A percentile compares a stretch with the other conserved stretches of the same genome.
Evolutionary conservation across 2,888 invertebrate species (phyloP).

Genomic region (Gortyna flavago): DNA sequence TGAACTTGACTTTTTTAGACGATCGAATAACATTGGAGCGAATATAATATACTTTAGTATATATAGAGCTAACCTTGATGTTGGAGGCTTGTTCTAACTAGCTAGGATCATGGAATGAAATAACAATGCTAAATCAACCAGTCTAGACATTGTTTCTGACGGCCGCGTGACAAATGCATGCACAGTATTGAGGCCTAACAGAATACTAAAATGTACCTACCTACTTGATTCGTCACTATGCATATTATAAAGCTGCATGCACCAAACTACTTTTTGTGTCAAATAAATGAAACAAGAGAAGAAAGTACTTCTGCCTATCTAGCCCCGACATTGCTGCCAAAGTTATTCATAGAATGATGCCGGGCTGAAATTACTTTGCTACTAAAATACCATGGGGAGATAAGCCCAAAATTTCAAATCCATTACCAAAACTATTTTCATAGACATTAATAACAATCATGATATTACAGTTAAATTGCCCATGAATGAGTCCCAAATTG

Average conservation of each 20-base stretch:
- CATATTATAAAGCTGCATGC: slow-evolving; percentile 17
- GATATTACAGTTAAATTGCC: background rate
- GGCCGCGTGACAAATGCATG: slow-evolving; percentile 40
- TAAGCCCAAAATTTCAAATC: background rate
- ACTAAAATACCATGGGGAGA: slow-evolving; percentile 4
- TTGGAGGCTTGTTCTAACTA: slow-evolving; percentile 14
- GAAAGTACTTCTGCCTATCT: background rate
- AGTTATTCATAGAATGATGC: slow-evolving; percentile 1
- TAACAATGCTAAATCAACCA: slow-evolving; percentile 50
- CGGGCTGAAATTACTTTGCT: background rate
- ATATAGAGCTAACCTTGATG: slow-evolving; percentile 27
- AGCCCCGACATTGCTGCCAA: background rate
- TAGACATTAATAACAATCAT: background rate
- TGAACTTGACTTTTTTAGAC: slow-evolving; percentile 53
- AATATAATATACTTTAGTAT: slow-evolving; percentile 8
- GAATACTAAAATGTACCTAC: slow-evolving; percentile 39
- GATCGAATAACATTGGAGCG: slow-evolving; percentile 18
- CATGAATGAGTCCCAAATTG: slow-evolving; percentile 7
- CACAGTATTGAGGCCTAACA: slow-evolving; percentile 16
- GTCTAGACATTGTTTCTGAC: slow-evolving; percentile 50
- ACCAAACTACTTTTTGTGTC: background rate
- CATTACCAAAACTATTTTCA: slow-evolving; percentile 16
- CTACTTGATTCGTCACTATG: slow-evolving; percentile 18
- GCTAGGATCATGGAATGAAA: slow-evolving; percentile 31
- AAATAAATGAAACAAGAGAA: background rate